A percentile compares a stretch with the other conserved stretches of the same genome.
Conservation (phyloP, 2,797 vertebrate genomes). For the Cyprinodon diabolis region DNA sequence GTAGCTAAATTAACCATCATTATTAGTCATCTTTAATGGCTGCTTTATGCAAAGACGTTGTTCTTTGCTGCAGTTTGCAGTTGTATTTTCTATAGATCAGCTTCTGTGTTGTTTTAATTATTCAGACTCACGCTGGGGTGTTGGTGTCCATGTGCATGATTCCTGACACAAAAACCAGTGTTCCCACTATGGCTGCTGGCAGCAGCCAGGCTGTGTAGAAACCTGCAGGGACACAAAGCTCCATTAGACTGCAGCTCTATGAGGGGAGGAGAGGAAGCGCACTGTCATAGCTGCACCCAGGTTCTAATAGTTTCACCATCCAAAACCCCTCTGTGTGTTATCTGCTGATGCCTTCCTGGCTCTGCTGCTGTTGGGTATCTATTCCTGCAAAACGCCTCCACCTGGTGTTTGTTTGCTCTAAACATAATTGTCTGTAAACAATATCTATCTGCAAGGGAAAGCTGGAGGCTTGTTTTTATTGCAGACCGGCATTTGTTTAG, state of each 20-base stretch:
- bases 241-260: slow-evolving; percentile 39
- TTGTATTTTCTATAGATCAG: neutral
- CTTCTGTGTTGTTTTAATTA: neutral
- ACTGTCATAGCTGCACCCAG: slow-evolving; percentile 20
- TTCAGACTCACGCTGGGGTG: slow-evolving; percentile 79
- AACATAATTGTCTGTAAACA: slow-evolving; percentile 1
- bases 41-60: neutral
- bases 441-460: neutral
- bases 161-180: slow-evolving; percentile 82
- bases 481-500: neutral
- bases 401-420: neutral
- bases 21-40: neutral
- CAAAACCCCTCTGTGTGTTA: neutral
- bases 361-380: neutral
- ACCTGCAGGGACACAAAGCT: slow-evolving; percentile 70
- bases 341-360: neutral
- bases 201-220: slow-evolving; percentile 87
- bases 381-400: neutral
- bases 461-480: neutral
- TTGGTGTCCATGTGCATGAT: slow-evolving; percentile 81
- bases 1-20: neutral
- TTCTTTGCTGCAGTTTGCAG: neutral
- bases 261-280: slow-evolving; percentile 16
- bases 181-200: slow-evolving; percentile 82
- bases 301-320: neutral